Percentiles rank a stretch among this genome's conserved stretches.
phyloP scores from a whole-genome alignment of 2,797 vertebrate species.

The Alauda arvensis region DNA sequence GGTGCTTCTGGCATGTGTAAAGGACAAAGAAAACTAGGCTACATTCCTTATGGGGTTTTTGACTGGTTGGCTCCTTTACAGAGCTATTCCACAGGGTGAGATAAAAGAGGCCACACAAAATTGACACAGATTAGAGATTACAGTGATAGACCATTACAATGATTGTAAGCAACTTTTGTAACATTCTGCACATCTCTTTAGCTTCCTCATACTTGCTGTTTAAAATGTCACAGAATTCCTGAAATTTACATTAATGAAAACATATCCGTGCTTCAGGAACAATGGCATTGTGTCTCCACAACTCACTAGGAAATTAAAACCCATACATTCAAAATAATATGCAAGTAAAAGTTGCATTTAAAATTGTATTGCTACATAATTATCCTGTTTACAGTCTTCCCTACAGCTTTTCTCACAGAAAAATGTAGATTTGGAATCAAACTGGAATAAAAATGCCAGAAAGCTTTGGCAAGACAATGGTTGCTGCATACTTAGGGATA shows the following conservation, averaged over 20 bases:
- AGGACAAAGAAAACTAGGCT: not conserved
- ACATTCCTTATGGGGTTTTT: not conserved
- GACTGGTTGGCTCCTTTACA: constrained; percentile 9
- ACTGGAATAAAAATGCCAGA: constrained; percentile 67
- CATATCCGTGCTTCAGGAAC: constrained; percentile 18
- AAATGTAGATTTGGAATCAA: constrained; percentile 73
- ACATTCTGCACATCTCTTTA: not conserved
- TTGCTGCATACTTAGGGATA: constrained; percentile 65
- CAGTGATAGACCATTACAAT: not conserved
- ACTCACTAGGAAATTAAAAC: constrained; percentile 35
- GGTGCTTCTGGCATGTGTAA: not conserved
- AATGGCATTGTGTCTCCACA: constrained; percentile 36
- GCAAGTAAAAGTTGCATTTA: constrained; percentile 45
- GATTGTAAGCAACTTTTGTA: not conserved
- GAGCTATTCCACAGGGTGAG: not conserved
- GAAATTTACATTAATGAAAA: constrained; percentile 12
- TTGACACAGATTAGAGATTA: not conserved
- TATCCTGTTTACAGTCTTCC: constrained; percentile 69
- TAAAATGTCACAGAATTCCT: constrained; percentile 5
- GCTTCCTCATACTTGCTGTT: not conserved
- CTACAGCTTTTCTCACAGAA: constrained; percentile 72
- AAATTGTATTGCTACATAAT: constrained; percentile 58
- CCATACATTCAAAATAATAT: constrained; percentile 37
- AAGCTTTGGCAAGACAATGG: constrained; percentile 64
- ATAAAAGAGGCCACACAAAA: not conserved